phyloP scores from a whole-genome alignment of 2,888 invertebrate genomes.

The Heterodera filipjevi region DNA sequence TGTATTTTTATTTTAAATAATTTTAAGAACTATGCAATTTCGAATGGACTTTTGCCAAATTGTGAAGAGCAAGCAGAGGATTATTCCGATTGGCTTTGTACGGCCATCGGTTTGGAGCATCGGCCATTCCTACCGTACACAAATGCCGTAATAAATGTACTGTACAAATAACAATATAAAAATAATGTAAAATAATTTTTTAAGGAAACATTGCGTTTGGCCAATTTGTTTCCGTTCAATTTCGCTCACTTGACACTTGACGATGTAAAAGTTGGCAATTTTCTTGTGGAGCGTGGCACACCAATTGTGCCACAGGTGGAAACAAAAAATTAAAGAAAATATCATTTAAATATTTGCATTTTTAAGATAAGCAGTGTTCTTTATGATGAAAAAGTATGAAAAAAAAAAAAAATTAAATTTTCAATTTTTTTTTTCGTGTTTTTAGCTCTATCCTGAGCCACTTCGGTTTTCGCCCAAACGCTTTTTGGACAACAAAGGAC shows the following conservation, averaged over 20 bases:
- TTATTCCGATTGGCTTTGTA: constrained; percentile 13
- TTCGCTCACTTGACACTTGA: constrained; percentile 6
- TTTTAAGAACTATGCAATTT: constrained; percentile 8
- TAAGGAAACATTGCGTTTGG: constrained; percentile 31
- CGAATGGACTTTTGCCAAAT: not conserved
- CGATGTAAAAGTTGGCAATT: constrained; percentile 13
- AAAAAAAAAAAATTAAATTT: not conserved
- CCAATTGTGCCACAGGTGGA: constrained; percentile 15
- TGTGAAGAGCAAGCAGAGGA: not conserved
- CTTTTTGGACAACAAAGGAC: constrained; percentile 49
- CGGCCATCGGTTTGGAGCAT: constrained; percentile 18
- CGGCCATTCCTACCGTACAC: constrained; percentile 33
- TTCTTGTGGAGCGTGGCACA: constrained; percentile 10
- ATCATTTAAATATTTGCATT: not conserved
- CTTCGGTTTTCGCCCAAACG: constrained; percentile 46
- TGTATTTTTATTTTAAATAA: not conserved
- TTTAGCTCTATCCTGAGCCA: constrained; percentile 30
- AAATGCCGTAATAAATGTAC: constrained; percentile 37
- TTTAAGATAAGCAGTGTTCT: constrained; percentile 1
- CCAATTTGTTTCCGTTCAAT: constrained; percentile 28
- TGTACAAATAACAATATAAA: not conserved
- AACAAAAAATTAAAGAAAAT: not conserved
- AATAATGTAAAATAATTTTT: not conserved
- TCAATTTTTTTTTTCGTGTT: not conserved
- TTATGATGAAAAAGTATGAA: constrained; percentile 6